Conservation (phyloP, 2,797 vertebrate species). For the Benthosema pterotum region DNA sequence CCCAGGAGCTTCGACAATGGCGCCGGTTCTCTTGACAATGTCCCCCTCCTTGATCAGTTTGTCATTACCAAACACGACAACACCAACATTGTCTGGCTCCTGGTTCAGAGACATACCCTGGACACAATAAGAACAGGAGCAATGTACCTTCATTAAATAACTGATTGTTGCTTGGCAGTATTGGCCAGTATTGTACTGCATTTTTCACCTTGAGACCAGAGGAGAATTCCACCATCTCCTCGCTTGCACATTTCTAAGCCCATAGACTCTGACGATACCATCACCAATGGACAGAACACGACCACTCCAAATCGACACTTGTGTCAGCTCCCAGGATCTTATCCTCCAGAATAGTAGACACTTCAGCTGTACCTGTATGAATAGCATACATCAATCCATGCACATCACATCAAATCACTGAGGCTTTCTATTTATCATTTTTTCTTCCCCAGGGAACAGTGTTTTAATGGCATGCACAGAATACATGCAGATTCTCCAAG, state of each 20-base stretch:
- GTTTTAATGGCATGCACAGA: no score
- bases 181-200: no score
- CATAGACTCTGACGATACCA: constrained; percentile 96
- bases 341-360: constrained; percentile 96
- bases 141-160: no score
- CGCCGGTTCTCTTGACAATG: constrained; percentile 94
- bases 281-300: constrained; percentile 97
- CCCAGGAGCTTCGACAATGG: constrained; percentile 96
- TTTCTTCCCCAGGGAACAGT: no score
- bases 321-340: constrained; percentile 94
- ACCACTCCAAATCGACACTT: constrained; percentile 88
- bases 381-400: neutral
- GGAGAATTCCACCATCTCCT: constrained; percentile 99
- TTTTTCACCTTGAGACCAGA: constrained; percentile 91
- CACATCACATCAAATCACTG: neutral
- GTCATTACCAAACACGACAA: constrained; percentile 97
- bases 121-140: neutral
- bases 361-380: constrained; percentile 85
- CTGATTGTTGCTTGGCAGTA: no score
- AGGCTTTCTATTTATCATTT: neutral
- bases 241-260: constrained; percentile 97
- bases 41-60: constrained; percentile 97
- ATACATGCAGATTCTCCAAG: no score
- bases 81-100: constrained; percentile 97
- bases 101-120: constrained; percentile 99